Evolutionary conservation across 2,888 invertebrate species (phyloP).

Genomic region (Heliconius ismenius): DNA sequence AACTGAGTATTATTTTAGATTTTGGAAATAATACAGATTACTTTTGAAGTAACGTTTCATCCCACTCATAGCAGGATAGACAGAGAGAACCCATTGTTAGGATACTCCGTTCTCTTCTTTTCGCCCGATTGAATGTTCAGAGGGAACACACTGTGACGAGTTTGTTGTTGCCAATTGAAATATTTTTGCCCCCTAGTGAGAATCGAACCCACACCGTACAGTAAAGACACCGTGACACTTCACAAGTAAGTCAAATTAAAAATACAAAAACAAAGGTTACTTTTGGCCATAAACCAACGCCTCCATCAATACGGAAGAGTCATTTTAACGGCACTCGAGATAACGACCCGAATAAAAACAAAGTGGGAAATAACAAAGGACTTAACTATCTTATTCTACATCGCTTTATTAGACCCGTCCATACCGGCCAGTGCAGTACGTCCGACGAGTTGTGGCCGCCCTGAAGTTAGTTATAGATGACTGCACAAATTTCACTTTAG

Average conservation of each 20-base stretch:
- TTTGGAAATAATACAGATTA: neutral
- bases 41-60: neutral
- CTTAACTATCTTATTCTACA: conserved; percentile 34
- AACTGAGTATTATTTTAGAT: no score
- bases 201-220: neutral
- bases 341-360: conserved; percentile 41
- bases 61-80: neutral
- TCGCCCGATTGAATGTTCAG: neutral
- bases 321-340: conserved; percentile 37
- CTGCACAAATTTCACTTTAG: no score
- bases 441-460: neutral
- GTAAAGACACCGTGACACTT: neutral
- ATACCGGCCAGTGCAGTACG: neutral
- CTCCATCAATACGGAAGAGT: conserved; percentile 26
- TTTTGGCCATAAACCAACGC: conserved; percentile 2
- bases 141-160: neutral
- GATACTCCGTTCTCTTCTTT: neutral
- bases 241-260: neutral
- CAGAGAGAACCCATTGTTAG: neutral
- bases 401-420: conserved; percentile 29
- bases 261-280: conserved; percentile 11
- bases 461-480: neutral
- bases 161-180: neutral
- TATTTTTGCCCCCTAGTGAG: neutral
- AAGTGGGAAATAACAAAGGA: conserved; percentile 39